phyloP scores from a whole-genome alignment of 2,113 vertebrate genomes.

The Gnathonemus longibarbis region DNA sequence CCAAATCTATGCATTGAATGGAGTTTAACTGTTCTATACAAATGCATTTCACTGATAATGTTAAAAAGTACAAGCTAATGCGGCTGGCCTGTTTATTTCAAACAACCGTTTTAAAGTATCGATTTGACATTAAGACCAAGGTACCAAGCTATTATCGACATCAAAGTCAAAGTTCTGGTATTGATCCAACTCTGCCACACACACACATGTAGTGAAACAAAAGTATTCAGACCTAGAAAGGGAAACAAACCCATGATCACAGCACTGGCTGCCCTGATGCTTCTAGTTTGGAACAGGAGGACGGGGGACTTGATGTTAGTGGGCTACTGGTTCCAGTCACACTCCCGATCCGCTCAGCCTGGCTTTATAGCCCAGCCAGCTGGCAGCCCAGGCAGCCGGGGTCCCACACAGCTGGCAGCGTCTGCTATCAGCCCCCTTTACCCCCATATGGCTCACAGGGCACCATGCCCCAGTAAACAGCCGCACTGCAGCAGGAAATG shows the following conservation, averaged over 20 bases:
- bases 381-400: not conserved
- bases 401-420: not conserved
- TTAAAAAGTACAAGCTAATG: not conserved
- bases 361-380: slow-evolving; percentile 2
- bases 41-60: not conserved
- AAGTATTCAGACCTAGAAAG: not conserved
- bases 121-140: not conserved
- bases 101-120: not conserved
- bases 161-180: not conserved
- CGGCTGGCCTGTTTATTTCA: not conserved
- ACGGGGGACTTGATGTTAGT: not conserved
- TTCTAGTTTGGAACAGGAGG: not conserved
- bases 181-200: not conserved
- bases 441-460: not conserved
- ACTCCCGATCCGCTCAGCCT: not conserved
- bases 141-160: not conserved
- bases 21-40: not conserved
- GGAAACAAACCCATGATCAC: not conserved
- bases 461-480: not conserved
- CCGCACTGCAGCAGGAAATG: not conserved
- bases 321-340: not conserved
- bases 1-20: not conserved
- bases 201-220: not conserved
- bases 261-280: not conserved
- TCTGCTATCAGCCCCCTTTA: not conserved